Percentiles rank a stretch among this genome's conserved stretches.
Evolutionary conservation across 2,113 vertebrate species (phyloP).

Genomic region (Myiagra hebetior): DNA sequence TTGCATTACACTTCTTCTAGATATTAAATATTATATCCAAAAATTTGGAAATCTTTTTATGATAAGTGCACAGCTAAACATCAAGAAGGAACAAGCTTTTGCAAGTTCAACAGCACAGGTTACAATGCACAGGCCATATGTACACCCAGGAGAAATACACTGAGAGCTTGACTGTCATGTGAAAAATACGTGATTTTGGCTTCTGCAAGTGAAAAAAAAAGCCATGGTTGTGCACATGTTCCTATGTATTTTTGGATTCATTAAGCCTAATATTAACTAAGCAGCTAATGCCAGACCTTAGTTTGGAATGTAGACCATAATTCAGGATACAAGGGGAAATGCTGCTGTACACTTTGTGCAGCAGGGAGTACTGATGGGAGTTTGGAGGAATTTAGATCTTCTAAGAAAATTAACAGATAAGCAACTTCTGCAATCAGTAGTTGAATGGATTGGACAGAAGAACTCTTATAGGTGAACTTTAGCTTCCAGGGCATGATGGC

Average conservation of each 20-base stretch:
- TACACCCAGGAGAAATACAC: neutral
- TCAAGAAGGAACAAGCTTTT: neutral
- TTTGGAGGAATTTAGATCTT: neutral
- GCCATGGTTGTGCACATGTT: neutral
- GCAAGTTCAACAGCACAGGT: neutral
- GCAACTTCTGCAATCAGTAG: neutral
- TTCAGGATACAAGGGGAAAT: neutral
- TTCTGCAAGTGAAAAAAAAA: neutral
- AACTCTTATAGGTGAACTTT: neutral
- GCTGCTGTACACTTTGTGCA: neutral
- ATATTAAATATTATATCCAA: neutral
- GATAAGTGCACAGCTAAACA: neutral
- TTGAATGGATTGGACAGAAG: neutral
- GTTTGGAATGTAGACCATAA: neutral
- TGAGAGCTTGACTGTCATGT: neutral
- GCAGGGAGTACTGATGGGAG: neutral
- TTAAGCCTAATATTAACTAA: neutral
- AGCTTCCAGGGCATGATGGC: neutral
- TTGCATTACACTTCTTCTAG: neutral
- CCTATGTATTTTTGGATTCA: neutral
- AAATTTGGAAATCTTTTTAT: neutral
- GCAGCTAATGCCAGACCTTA: neutral
- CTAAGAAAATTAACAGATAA: neutral
- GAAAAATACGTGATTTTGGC: neutral
- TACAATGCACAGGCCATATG: rapidly evolving